A percentile compares a stretch with the other conserved stretches of the same genome.
Evolutionary conservation across 2,888 invertebrate species (phyloP).

Genomic region (Matsumyia berberina): DNA sequence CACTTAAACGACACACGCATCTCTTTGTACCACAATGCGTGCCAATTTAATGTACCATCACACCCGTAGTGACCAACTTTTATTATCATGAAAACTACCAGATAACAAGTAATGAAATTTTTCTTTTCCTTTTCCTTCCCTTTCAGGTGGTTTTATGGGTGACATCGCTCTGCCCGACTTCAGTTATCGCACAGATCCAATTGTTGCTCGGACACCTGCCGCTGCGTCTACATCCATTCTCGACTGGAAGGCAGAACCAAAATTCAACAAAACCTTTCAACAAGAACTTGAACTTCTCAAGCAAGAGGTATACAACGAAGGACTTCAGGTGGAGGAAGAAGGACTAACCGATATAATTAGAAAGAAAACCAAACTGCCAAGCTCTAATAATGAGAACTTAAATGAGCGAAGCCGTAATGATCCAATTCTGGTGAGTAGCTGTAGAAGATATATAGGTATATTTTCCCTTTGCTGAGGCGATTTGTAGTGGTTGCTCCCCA

Average conservation of each 20-base stretch:
- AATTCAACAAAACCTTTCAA: constrained; percentile 88
- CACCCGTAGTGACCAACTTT: not conserved
- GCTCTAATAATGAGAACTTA: constrained; percentile 84
- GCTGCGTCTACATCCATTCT: constrained; percentile 69
- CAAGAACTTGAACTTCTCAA: constrained; percentile 92
- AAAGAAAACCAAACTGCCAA: constrained; percentile 89
- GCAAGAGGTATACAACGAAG: constrained; percentile 92
- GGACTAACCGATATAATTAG: constrained; percentile 90
- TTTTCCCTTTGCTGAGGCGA: constrained; percentile 28
- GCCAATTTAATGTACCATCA: not conserved
- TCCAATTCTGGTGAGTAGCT: constrained; percentile 80
- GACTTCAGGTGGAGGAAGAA: constrained; percentile 93
- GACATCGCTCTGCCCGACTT: constrained; percentile 92
- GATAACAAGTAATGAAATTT: not conserved
- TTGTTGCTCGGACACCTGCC: constrained; percentile 77
- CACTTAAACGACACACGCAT: not conserved
- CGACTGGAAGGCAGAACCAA: constrained; percentile 78
- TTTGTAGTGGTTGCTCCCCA: constrained; percentile 18
- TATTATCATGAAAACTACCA: not conserved
- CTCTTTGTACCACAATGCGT: not conserved
- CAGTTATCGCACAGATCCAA: constrained; percentile 82
- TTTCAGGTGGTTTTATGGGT: constrained; percentile 92
- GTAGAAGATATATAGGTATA: constrained; percentile 36
- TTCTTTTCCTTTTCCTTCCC: constrained; percentile 77
- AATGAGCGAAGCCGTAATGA: constrained; percentile 81